Conservation (phyloP, 2,113 vertebrate species). For the Tupaia tana region DNA sequence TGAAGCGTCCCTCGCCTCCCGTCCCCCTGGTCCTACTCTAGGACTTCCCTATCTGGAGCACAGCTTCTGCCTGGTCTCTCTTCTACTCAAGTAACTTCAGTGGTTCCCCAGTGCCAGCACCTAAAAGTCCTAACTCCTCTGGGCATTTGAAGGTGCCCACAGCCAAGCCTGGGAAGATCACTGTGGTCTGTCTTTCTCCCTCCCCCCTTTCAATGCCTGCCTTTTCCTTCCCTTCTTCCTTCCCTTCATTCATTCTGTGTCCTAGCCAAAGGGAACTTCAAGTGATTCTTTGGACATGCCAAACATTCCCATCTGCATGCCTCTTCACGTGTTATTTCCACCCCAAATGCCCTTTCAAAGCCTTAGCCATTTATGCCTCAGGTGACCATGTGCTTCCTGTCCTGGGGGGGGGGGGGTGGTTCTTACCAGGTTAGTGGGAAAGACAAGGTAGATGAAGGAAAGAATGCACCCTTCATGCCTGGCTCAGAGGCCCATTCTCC, state of each 20-base stretch:
- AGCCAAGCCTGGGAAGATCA: not conserved
- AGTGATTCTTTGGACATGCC: not conserved
- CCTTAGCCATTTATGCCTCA: too few relatives aligned
- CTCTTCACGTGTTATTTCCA: not conserved
- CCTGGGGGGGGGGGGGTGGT: too few relatives aligned
- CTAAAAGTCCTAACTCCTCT: not conserved
- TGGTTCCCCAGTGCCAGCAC: not conserved
- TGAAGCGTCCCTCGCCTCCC: not conserved
- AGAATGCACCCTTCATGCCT: not conserved
- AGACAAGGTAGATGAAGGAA: not conserved
- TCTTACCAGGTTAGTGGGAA: fast-evolving
- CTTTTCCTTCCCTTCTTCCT: too few relatives aligned
- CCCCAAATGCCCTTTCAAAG: not conserved
- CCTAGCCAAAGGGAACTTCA: not conserved
- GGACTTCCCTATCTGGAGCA: not conserved
- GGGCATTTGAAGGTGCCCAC: not conserved
- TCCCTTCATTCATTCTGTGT: not conserved
- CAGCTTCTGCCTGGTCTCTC: not conserved
- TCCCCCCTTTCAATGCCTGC: not conserved
- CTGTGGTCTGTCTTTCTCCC: not conserved
- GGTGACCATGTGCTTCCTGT: not conserved
- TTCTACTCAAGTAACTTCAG: not conserved
- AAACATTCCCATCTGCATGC: not conserved
- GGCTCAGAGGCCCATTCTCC: not conserved
- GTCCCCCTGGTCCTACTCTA: not conserved